Evolutionary conservation across 1,140 invertebrate species (phyloP), one percentile per base, ranked within the genome.

Genomic region (Nasonia giraulti): DNA sequence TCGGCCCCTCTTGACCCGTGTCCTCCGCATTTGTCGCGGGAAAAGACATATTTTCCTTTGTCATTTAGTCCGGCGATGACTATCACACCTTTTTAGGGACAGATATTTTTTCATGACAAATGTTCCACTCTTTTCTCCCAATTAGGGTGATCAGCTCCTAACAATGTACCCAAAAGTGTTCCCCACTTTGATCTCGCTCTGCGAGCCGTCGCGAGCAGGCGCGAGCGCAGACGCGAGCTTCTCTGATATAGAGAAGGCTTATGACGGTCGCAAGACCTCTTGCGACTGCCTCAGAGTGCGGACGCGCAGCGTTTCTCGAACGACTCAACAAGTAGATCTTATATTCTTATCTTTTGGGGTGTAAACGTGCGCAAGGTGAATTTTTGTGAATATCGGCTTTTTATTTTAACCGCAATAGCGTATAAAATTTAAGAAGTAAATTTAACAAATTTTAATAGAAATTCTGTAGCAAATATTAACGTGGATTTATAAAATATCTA

Each of bases 1-100:
- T 97, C 17, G 95, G 94, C 33, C 96, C 95, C 89, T 96, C 95
- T 55, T 95, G 92, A 23, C 94, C 93, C 85, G 94, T 94, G 33
- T 95, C 93, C 88, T 95, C 94, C 82, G 92, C 93, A 91, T 92
- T 93, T 91, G 87, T 87, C 89, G 90, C 86, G 83, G 82, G 94
- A 27, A 88, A 89, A 87, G 87, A 79, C 88, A 90, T 91, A 85
- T 85, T 88, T 69, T 85, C 85, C 27, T 86, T 86, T 69, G 77
- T 86, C 66, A 83, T 82, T 82, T 33, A 71, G 76, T 74, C 10
- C 14, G 27, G 11, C 20, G 11, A n/a, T 14, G 10, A 14, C 5
- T 27, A n/a, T 20, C 23, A 27, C 23, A 37, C 10, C n/a, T 74
- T 69, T 73, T 55, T 33, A 5, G 12, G 27, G 37, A 17, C 17